A percentile compares a stretch with the other conserved stretches of the same genome.
These are phyloP conservation scores for Thamnaconus septentrionalis DNA, from an alignment of 2,113 vertebrate species.

Conservation along the genomic window DNA sequence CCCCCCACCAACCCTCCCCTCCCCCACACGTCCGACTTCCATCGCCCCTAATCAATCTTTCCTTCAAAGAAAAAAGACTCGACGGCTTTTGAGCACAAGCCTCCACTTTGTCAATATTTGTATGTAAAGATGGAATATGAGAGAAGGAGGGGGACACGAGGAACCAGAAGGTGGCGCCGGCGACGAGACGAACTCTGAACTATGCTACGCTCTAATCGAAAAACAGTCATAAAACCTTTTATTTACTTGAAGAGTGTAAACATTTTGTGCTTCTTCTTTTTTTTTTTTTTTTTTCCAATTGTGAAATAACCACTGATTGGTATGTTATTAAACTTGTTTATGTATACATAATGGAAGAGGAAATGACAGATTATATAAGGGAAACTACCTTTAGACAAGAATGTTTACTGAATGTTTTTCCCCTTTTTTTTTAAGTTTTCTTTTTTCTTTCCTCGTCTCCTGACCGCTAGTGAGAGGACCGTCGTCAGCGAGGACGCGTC, in stretches of 20 bases:
- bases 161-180: constrained; percentile 9
- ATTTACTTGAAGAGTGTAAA: constrained; percentile 99
- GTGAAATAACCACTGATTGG: constrained; percentile 99
- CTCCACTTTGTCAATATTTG: constrained; percentile 99
- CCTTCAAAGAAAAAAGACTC: constrained; percentile 68
- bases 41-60: too few species aligned
- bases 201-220: constrained; percentile 89
- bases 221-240: constrained; percentile 86
- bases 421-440: constrained; percentile 61
- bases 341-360: constrained; percentile 91
- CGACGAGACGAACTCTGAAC: constrained; percentile 71
- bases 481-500: constrained; percentile 93
- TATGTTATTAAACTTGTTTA: constrained; percentile 96
- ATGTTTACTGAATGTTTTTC: constrained; percentile 98
- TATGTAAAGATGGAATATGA: constrained; percentile 97
- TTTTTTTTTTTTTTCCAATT: constrained; percentile 84
- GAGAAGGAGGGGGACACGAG: constrained; percentile 53
- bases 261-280: constrained; percentile 86
- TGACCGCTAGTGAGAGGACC: constrained; percentile 86
- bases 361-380: constrained; percentile 96
- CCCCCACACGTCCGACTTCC: too few species aligned
- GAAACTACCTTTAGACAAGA: constrained; percentile 94
- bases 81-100: constrained; percentile 91
- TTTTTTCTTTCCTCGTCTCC: constrained; percentile 50
- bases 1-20: constrained; percentile 52